Evolutionary conservation across 2,113 vertebrate species (phyloP), one percentile per base, ranked within the genome.

Genomic region (Puma concolor): DNA sequence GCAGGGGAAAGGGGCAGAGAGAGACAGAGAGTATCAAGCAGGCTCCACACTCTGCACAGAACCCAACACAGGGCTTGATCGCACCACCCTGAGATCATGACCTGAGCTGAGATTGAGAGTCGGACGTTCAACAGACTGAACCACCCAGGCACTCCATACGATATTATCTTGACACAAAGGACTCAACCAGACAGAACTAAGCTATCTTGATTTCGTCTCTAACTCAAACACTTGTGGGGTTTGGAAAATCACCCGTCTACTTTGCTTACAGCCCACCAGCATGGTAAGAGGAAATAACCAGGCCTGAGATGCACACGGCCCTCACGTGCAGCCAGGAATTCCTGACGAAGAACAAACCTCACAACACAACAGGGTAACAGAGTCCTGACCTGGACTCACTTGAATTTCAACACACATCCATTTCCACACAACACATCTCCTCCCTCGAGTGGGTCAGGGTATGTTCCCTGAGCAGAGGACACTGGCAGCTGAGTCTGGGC

Each of bases 201-300:
- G 31, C 11, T 25, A n/a, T 60, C 77, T 88, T n/a, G 33, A 23
- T 33, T 69, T 60, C 50, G 52, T 29, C 84, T 92, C 57, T 69
- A 57, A 67, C 10, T 23, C 9, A 72, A 94, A 66, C 27, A 60
- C 25, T 81, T 64, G 4, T 19, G 52, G 29, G 66, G 36, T 69
- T 54, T 86, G 41, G 17, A 64, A 87, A 83, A 83, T 79, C 44
- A 57, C 87, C 91, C 66, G 66, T 71, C 81, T 27, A 21, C 69
- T 86, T 38, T 63, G 38, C 33, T 82, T 54, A 36, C 19, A 60
- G 83, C 29, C 74, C 29, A 60, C 31, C 63, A 94, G 21, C 4
- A 52, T 4, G 14, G 52, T 76, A 38, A 19, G 9, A 82, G 63
- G 64, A 90, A 91, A 38, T 29, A 29, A 80, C 36, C 23, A 17